phyloP scores from a whole-genome alignment of 1,140 invertebrate species.

The Eupristina koningsbergeri region DNA sequence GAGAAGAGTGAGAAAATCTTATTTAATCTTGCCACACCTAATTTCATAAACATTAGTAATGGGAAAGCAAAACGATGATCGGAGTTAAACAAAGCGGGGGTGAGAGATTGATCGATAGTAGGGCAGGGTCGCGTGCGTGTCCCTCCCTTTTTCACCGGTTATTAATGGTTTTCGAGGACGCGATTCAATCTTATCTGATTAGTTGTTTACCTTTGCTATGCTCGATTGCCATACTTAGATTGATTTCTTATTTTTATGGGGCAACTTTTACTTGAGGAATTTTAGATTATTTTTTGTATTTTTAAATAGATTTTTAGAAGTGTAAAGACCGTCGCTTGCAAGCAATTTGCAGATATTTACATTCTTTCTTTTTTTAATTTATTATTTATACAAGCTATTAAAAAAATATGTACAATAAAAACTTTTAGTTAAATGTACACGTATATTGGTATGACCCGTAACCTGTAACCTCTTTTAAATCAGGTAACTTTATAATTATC shows the following conservation, averaged over 20 bases:
- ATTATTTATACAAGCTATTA: no score
- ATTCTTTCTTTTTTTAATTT: no score
- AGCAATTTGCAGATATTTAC: background rate
- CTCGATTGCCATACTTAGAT: conserved; percentile 6
- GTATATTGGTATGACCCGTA: no score
- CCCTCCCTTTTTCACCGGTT: conserved; percentile 10
- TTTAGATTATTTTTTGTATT: background rate
- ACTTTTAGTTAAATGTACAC: no score
- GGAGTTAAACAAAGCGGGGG: background rate
- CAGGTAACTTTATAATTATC: no score
- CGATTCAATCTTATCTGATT: conserved; percentile 50
- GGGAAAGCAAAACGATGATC: conserved; percentile 29
- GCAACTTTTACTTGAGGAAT: background rate
- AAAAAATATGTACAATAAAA: no score
- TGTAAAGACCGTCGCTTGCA: background rate
- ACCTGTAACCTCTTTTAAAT: no score
- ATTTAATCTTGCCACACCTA: conserved; percentile 30
- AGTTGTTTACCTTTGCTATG: conserved; percentile 41
- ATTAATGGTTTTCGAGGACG: conserved; percentile 44
- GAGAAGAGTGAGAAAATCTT: background rate
- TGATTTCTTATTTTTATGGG: conserved; percentile 41
- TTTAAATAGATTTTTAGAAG: background rate
- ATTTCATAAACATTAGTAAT: conserved; percentile 34
- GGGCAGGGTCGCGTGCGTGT: conserved; percentile 4
- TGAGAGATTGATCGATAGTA: conserved; percentile 35